A percentile compares a stretch with the other conserved stretches of the same genome.
These are phyloP conservation scores for Maccullochella peelii DNA, from an alignment of 2,113 vertebrate species.

Conservation along the genomic window DNA sequence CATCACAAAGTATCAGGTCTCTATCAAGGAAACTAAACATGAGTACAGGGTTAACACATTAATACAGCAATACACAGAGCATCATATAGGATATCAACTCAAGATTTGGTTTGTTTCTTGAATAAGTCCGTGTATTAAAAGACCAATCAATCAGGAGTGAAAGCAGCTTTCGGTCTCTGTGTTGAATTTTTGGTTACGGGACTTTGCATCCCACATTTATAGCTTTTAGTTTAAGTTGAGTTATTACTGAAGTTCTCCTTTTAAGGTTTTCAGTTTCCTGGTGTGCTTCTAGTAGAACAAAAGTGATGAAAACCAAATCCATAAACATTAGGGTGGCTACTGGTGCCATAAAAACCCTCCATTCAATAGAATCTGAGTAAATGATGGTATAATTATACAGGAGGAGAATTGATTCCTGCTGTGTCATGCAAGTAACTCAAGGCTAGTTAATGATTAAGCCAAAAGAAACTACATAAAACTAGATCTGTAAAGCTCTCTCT, in stretches of 20 bases:
- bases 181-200: not conserved
- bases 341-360: conserved; percentile 60
- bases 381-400: conserved; percentile 79
- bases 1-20: not conserved
- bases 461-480: conserved; percentile 49
- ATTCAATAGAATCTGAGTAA: conserved; percentile 71
- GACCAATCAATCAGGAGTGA: not conserved
- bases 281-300: conserved; percentile 11
- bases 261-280: conserved; percentile 9
- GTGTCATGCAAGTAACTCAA: conserved; percentile 77
- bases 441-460: conserved; percentile 73
- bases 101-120: not conserved
- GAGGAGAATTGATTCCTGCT: conserved; percentile 74
- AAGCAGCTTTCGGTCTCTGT: not conserved
- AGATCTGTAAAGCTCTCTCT: conserved; percentile 40
- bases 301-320: conserved; percentile 49
- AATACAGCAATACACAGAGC: too few species aligned
- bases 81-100: not conserved
- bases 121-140: not conserved
- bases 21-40: not conserved
- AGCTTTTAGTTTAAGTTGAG: not conserved
- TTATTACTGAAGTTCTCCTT: not conserved
- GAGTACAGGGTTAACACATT: not conserved
- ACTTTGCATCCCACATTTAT: not conserved
- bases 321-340: conserved; percentile 54